Conservation (phyloP, 2,113 vertebrate species). For the Rutilus rutilus region DNA sequence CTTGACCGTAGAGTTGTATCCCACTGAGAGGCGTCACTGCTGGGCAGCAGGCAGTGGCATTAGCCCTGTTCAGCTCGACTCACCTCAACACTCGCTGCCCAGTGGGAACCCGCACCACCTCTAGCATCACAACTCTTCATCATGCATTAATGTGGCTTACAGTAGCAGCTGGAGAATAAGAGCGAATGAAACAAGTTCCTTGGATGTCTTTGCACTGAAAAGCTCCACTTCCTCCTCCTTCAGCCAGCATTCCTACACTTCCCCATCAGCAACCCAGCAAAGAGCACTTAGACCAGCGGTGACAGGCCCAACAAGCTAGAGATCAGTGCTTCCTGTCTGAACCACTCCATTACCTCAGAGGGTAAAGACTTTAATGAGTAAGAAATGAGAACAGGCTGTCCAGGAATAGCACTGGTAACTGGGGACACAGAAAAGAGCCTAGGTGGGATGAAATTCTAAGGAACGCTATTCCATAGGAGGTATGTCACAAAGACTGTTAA, state of each 20-base stretch:
- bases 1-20: constrained; percentile 26
- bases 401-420: background rate
- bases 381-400: constrained; percentile 27
- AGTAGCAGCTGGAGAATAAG: constrained; percentile 14
- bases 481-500: constrained; percentile 9
- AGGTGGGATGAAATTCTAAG: constrained; percentile 4
- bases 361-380: constrained; percentile 1
- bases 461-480: background rate
- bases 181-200: background rate
- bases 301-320: constrained; percentile 45
- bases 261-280: background rate
- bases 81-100: constrained; percentile 23
- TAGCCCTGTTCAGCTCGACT: constrained; percentile 34
- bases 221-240: constrained; percentile 1
- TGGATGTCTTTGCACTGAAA: constrained; percentile 21
- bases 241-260: background rate
- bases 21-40: constrained; percentile 23
- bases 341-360: constrained; percentile 46
- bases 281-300: constrained; percentile 15
- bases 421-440: background rate
- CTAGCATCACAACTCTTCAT: constrained; percentile 42
- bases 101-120: constrained; percentile 19
- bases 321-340: constrained; percentile 23
- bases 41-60: constrained; percentile 9
- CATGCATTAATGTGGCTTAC: constrained; percentile 39